Evolutionary conservation across 2,113 vertebrate species (phyloP).

Genomic region (Periophthalmus modestus): DNA sequence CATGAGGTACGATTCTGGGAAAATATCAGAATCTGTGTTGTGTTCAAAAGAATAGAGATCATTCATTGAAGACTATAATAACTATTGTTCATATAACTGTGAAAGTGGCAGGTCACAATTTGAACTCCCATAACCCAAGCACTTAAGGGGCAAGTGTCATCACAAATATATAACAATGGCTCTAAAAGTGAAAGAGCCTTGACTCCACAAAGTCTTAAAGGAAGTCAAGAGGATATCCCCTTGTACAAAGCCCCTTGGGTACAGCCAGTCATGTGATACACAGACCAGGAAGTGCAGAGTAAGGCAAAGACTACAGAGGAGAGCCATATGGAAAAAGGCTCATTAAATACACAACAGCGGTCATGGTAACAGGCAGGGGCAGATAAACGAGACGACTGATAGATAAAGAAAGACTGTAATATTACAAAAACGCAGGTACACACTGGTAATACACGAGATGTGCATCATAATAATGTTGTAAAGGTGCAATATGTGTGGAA

Average conservation of each 20-base stretch:
- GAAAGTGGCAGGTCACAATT: neutral
- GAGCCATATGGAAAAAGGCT: slow-evolving; percentile 30
- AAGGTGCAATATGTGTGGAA: no score
- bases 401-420: neutral
- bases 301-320: slow-evolving; percentile 39
- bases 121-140: neutral
- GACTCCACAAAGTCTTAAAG: slow-evolving; percentile 37
- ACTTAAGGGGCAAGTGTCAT: neutral
- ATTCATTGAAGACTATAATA: no score
- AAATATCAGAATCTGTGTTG: no score
- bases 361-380: slow-evolving; percentile 32
- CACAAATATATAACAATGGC: neutral
- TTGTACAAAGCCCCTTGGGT: slow-evolving; percentile 52
- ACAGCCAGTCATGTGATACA: slow-evolving; percentile 51
- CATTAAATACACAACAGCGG: slow-evolving; percentile 48
- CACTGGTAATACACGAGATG: neutral
- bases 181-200: slow-evolving; percentile 21
- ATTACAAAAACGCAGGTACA: neutral
- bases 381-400: slow-evolving; percentile 4
- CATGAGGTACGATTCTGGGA: no score
- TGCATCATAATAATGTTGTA: neutral
- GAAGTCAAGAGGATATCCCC: slow-evolving; percentile 53
- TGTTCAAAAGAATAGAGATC: no score
- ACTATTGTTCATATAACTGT: neutral
- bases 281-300: slow-evolving; percentile 50